phyloP scores from a whole-genome alignment of 2,113 vertebrate genomes.

The Lycocorax pyrrhopterus region DNA sequence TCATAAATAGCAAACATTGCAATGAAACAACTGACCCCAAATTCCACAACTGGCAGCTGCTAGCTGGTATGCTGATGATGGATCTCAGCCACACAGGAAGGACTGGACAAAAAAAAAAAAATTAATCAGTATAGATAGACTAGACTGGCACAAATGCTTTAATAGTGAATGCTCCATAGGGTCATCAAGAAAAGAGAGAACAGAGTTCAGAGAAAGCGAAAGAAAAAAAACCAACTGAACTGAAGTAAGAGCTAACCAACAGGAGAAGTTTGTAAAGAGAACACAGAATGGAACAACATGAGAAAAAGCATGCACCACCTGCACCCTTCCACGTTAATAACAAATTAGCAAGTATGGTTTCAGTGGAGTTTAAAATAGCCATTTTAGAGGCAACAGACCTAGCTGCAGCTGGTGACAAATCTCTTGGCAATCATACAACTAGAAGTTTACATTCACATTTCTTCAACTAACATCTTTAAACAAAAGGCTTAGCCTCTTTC shows the following conservation, averaged over 20 bases:
- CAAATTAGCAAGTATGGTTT: neutral
- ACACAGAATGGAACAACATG: neutral
- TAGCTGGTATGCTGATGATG: constrained; percentile 46
- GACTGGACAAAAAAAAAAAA: constrained; percentile 18
- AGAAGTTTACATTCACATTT: neutral
- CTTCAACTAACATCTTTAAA: neutral
- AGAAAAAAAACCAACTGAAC: neutral
- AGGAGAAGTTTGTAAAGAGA: neutral
- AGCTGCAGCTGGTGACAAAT: neutral
- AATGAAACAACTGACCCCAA: constrained; percentile 66
- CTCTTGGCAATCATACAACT: neutral
- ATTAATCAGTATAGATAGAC: constrained; percentile 36
- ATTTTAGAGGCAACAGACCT: neutral
- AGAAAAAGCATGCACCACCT: neutral
- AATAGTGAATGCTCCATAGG: constrained; percentile 61
- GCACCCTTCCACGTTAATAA: neutral
- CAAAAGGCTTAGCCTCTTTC: neutral
- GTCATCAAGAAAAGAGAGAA: constrained; percentile 48
- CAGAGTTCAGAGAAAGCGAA: constrained; percentile 20
- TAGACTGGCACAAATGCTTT: constrained; percentile 33
- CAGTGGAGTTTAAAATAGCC: neutral
- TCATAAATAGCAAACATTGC: constrained; percentile 27
- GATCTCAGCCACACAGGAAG: constrained; percentile 57
- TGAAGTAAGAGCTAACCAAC: neutral
- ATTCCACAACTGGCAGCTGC: constrained; percentile 61